Evolutionary conservation across 2,113 vertebrate genomes (phyloP).

Genomic region (Scomber scombrus): DNA sequence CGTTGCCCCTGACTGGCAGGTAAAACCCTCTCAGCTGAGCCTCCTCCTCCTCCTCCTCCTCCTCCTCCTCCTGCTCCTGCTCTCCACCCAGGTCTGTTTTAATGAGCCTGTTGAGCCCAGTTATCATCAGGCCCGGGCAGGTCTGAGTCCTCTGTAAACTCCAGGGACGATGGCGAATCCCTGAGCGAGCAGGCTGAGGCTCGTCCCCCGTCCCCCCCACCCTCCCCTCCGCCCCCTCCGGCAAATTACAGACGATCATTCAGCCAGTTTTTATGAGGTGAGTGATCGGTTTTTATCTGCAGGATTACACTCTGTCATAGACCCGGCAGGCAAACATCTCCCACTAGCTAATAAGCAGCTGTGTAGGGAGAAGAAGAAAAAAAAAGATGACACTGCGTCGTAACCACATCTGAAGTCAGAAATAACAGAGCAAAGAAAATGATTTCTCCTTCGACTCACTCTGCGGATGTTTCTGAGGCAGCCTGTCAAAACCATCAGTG

Average conservation of each 20-base stretch:
- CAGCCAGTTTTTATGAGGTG: slow-evolving; percentile 35
- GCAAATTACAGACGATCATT: slow-evolving; percentile 43
- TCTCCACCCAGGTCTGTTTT: slow-evolving; percentile 18
- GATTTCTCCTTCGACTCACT: slow-evolving; percentile 16
- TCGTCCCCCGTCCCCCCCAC: not conserved
- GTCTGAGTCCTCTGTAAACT: slow-evolving; percentile 44
- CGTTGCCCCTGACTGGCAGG: too few species aligned
- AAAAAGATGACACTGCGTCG: slow-evolving; percentile 2
- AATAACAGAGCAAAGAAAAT: slow-evolving; percentile 41
- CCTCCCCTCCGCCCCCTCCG: not conserved
- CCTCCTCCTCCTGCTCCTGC: not conserved
- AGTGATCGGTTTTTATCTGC: slow-evolving; percentile 54
- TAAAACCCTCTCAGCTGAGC: too few species aligned
- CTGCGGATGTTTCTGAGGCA: slow-evolving; percentile 20
- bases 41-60: not conserved
- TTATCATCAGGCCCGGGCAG: slow-evolving; percentile 37
- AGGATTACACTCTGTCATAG: slow-evolving; percentile 25
- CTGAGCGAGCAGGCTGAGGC: not conserved
- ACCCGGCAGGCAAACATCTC: slow-evolving; percentile 19
- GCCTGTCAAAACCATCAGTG: slow-evolving; percentile 42
- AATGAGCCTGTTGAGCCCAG: slow-evolving; percentile 33
- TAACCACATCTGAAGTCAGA: slow-evolving; percentile 61
- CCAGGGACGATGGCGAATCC: not conserved
- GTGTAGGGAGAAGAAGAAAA: not conserved
- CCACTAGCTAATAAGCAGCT: slow-evolving; percentile 49